These are phyloP conservation scores for Lepidurus packardi DNA, from an alignment of 1,140 invertebrate genomes.

Conservation along the genomic window DNA sequence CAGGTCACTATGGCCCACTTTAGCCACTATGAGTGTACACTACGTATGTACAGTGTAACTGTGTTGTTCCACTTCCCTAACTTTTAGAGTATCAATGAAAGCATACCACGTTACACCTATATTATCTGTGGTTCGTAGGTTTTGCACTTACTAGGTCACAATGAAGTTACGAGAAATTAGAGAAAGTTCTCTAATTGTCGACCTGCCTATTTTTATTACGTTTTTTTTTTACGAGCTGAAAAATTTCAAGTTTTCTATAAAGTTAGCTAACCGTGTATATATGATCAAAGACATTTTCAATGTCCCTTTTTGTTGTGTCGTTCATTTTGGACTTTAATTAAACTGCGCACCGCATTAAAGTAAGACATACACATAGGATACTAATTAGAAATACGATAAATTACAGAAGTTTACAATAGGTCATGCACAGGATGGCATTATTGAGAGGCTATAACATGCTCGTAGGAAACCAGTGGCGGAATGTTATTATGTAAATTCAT, in stretches of 20 bases:
- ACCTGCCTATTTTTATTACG: too few species aligned
- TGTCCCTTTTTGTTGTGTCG: background rate
- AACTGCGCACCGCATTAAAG: background rate
- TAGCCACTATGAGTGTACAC: too few species aligned
- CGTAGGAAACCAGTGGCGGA: slow-evolving; percentile 17
- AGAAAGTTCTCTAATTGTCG: too few species aligned
- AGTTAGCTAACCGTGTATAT: background rate
- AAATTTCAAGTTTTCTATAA: background rate
- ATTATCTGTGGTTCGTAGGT: too few species aligned
- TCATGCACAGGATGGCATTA: slow-evolving; percentile 4
- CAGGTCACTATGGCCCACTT: too few species aligned
- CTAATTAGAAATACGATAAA: slow-evolving; percentile 16
- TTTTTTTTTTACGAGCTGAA: too few species aligned
- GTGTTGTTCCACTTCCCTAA: too few species aligned
- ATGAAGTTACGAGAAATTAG: too few species aligned
- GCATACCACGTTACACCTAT: too few species aligned
- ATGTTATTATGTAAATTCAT: slow-evolving; percentile 11
- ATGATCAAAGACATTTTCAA: background rate
- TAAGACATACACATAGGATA: background rate
- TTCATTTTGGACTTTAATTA: background rate
- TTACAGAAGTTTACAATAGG: slow-evolving; percentile 12
- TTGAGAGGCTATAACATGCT: background rate
- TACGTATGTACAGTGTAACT: too few species aligned
- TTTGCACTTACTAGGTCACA: too few species aligned
- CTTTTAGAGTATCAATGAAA: too few species aligned